These are phyloP conservation scores for Peromyscus leucopus DNA, from an alignment of 2,113 vertebrate genomes.

Conservation along the genomic window DNA sequence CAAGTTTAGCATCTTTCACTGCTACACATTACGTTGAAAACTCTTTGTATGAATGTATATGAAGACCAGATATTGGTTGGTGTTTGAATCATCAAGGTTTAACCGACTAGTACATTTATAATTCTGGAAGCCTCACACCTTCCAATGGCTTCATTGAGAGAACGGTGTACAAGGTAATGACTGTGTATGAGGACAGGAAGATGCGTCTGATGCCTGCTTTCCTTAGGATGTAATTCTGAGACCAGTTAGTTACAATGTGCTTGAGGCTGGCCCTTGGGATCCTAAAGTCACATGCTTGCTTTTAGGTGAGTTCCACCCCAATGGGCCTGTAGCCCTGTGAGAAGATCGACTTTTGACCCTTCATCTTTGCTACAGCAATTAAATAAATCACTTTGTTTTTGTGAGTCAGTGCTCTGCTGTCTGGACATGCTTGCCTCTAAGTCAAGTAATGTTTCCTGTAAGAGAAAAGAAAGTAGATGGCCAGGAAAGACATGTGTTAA, in stretches of 20 bases:
- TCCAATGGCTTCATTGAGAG: not conserved
- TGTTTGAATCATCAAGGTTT: not conserved
- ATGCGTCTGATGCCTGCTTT: slow-evolving; percentile 1
- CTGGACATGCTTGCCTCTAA: not conserved
- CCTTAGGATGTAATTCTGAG: not conserved
- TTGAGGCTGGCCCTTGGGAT: not conserved
- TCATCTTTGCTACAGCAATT: slow-evolving; percentile 12
- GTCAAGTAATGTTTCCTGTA: not conserved
- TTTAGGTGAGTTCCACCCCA: not conserved
- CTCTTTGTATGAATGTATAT: not conserved
- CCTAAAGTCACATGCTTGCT: not conserved
- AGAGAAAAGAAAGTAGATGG: slow-evolving; percentile 5
- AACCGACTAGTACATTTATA: not conserved
- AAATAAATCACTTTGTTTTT: not conserved
- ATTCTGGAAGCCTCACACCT: not conserved
- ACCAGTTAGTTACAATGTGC: not conserved
- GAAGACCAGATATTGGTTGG: not conserved
- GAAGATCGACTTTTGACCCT: not conserved
- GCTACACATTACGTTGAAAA: slow-evolving; percentile 1
- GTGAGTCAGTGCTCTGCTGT: not conserved
- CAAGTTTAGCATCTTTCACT: slow-evolving; percentile 20
- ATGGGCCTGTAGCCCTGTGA: not conserved
- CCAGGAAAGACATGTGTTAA: slow-evolving; percentile 36
- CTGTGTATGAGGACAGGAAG: not conserved
- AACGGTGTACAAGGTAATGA: not conserved